Conservation (phyloP, 2,113 vertebrate genomes). For the Carassius carassius region DNA sequence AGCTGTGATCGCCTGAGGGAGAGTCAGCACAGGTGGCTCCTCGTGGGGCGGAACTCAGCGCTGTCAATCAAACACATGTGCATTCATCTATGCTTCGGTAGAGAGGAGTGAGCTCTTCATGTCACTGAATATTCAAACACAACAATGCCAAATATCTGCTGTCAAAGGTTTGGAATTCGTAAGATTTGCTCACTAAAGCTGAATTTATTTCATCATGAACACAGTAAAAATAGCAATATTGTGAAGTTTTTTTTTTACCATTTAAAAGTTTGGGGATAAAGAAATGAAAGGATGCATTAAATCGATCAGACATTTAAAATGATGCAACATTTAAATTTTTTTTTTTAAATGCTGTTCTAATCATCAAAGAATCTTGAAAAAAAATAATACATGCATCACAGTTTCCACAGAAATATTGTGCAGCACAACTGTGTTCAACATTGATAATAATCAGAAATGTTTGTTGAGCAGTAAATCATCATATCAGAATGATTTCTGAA, state of each 20-base stretch:
- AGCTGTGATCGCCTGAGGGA: slow-evolving; percentile 28
- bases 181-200: not conserved
- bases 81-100: not conserved
- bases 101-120: not conserved
- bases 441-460: too few species aligned
- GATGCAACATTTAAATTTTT: too few species aligned
- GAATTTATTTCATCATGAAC: not conserved
- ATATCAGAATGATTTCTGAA: too few species aligned
- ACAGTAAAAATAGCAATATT: not conserved
- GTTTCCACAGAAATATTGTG: too few species aligned
- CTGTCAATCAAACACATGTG: not conserved
- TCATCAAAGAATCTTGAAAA: too few species aligned
- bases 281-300: too few species aligned
- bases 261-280: too few species aligned
- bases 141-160: not conserved
- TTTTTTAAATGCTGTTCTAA: too few species aligned
- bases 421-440: too few species aligned
- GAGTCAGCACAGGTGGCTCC: slow-evolving; percentile 10
- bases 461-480: too few species aligned
- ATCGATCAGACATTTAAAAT: too few species aligned
- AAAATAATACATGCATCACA: too few species aligned
- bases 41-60: not conserved
- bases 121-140: not conserved
- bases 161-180: not conserved
- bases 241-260: not conserved